A percentile compares a stretch with the other conserved stretches of the same genome.
phyloP scores from a whole-genome alignment of 2,888 invertebrate genomes.

The Erebia ligea region DNA sequence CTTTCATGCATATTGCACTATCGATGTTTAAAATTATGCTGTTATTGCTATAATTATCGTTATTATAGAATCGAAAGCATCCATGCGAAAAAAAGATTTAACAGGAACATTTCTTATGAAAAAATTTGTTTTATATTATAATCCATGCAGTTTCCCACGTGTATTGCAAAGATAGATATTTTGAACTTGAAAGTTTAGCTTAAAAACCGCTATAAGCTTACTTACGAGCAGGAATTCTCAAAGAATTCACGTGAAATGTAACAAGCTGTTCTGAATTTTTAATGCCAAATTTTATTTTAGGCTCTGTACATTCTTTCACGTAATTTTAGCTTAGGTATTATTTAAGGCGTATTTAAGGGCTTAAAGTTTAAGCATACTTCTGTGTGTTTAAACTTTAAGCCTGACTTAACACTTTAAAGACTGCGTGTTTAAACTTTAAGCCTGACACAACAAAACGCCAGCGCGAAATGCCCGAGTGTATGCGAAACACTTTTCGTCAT shows the following conservation, averaged over 20 bases:
- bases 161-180: neutral
- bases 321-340: neutral
- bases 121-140: neutral
- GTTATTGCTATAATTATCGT: conserved; percentile 56
- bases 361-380: too few species aligned
- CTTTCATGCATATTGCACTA: conserved; percentile 80
- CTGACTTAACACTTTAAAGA: too few species aligned
- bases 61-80: conserved; percentile 23
- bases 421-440: too few species aligned
- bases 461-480: too few species aligned
- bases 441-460: too few species aligned
- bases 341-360: too few species aligned
- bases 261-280: conserved; percentile 3
- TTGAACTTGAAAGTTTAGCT: neutral
- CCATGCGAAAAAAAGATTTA: conserved; percentile 12
- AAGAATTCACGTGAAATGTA: conserved; percentile 7
- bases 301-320: neutral
- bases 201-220: neutral
- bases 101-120: neutral
- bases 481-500: too few species aligned
- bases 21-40: conserved; percentile 52
- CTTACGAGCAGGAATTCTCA: neutral
- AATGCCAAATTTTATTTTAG: conserved; percentile 5
- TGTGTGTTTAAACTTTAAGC: too few species aligned
- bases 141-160: neutral